A percentile compares a stretch with the other conserved stretches of the same genome.
These are phyloP conservation scores for Eupithecia abbreviata DNA, from an alignment of 2,888 invertebrate genomes.

Conservation along the genomic window DNA sequence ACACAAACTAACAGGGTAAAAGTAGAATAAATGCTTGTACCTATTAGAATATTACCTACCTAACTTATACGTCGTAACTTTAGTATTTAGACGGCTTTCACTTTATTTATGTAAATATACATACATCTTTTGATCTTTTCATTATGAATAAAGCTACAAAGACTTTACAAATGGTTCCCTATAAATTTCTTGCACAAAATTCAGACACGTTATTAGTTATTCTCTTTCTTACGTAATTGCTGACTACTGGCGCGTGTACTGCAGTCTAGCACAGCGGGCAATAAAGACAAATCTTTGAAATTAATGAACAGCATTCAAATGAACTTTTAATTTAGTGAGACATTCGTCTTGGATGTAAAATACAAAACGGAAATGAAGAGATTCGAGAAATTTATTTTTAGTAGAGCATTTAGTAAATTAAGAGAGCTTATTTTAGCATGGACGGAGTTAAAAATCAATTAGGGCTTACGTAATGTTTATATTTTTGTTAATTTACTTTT, in stretches of 20 bases:
- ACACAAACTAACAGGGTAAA: too few relatives aligned
- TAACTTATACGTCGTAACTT: too few relatives aligned
- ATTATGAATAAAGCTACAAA: neutral
- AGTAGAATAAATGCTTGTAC: too few relatives aligned
- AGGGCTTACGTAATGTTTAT: neutral
- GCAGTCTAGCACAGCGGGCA: neutral
- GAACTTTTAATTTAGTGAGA: conserved; percentile 17
- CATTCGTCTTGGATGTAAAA: conserved; percentile 1
- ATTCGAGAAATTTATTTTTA: neutral
- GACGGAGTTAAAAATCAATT: neutral
- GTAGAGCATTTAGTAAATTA: neutral
- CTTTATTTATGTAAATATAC: too few relatives aligned
- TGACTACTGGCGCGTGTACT: conserved; percentile 5
- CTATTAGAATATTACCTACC: too few relatives aligned
- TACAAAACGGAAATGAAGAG: neutral
- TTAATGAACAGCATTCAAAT: conserved; percentile 23
- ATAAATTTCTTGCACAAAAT: neutral
- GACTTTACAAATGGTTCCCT: neutral
- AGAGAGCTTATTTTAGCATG: neutral
- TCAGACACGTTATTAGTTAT: neutral
- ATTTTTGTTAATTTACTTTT: neutral
- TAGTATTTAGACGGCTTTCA: too few relatives aligned
- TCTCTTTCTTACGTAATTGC: conserved; percentile 11
- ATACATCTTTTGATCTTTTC: too few relatives aligned
- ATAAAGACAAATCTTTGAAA: conserved; percentile 9